These are phyloP conservation scores for Homalodisca vitripennis DNA, from an alignment of 1,140 invertebrate genomes.

Conservation along the genomic window DNA sequence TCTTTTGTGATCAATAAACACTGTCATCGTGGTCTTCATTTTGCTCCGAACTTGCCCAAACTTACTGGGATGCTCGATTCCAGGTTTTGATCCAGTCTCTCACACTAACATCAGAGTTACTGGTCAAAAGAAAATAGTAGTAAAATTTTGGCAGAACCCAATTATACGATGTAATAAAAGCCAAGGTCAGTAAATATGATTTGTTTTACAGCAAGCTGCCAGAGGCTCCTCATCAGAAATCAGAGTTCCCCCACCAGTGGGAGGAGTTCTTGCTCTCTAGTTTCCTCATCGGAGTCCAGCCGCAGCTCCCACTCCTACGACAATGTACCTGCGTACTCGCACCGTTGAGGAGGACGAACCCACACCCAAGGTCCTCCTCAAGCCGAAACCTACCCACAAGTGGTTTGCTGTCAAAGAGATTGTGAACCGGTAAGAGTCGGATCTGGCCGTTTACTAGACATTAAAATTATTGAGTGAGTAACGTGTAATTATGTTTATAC, in stretches of 20 bases:
- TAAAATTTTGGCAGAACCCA: background rate
- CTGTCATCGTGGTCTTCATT: too few species aligned
- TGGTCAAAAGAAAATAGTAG: too few species aligned
- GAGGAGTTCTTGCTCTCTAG: background rate
- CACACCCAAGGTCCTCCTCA: slow-evolving; percentile 52
- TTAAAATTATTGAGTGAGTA: too few species aligned
- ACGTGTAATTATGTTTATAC: too few species aligned
- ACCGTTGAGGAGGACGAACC: background rate
- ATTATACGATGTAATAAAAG: too few species aligned
- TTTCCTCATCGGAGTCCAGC: slow-evolving; percentile 4
- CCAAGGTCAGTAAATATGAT: background rate
- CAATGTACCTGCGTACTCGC: background rate
- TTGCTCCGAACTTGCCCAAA: too few species aligned
- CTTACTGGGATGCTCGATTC: background rate
- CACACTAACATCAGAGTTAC: background rate
- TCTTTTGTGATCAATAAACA: too few species aligned
- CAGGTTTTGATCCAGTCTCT: background rate
- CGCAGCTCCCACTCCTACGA: background rate
- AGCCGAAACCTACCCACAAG: slow-evolving; percentile 63
- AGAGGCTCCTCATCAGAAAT: background rate
- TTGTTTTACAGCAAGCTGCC: background rate
- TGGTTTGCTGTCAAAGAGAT: slow-evolving; percentile 58
- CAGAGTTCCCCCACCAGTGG: background rate
- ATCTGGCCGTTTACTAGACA: too few species aligned
- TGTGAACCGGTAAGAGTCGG: slow-evolving; percentile 42